Evolutionary conservation across 2,797 vertebrate species (phyloP).

Genomic region (Semotilus atromaculatus): DNA sequence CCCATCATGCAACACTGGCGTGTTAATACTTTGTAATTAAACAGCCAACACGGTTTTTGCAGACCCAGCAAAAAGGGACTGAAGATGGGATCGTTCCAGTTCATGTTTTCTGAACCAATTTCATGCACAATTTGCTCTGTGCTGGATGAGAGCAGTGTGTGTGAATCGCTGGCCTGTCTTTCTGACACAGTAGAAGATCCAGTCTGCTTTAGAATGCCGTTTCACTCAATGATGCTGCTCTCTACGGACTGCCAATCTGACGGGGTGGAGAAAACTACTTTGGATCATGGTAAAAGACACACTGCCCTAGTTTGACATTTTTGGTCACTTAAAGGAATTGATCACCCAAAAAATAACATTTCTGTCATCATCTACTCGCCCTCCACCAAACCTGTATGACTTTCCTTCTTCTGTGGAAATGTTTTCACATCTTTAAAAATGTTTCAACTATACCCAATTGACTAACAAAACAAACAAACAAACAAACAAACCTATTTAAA

Average conservation of each 20-base stretch:
- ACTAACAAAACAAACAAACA: not conserved
- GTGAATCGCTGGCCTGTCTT: conserved; percentile 44
- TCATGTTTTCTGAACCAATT: conserved; percentile 66
- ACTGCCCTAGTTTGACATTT: not conserved
- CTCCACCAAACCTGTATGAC: not conserved
- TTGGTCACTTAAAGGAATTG: not conserved
- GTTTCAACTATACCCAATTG: not conserved
- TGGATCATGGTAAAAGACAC: conserved; percentile 8
- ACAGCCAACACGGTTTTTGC: conserved; percentile 59
- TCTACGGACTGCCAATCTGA: conserved; percentile 20
- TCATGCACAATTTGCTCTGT: conserved; percentile 66
- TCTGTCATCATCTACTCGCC: not conserved
- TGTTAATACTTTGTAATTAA: conserved; percentile 61
- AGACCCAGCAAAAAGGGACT: conserved; percentile 56
- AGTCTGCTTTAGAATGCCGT: conserved; percentile 5
- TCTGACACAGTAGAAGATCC: conserved; percentile 20
- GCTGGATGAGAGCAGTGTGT: conserved; percentile 52
- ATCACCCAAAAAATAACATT: not conserved
- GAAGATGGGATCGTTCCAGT: conserved; percentile 62
- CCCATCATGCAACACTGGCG: conserved; percentile 42
- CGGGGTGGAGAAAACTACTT: not conserved
- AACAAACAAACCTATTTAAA: not conserved
- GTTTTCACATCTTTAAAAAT: not conserved
- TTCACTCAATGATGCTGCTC: conserved; percentile 4
- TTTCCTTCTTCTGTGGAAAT: not conserved